A percentile compares a stretch with the other conserved stretches of the same genome.
Conservation (phyloP, 1,140 invertebrate genomes). For the Anadara kagoshimensis region DNA sequence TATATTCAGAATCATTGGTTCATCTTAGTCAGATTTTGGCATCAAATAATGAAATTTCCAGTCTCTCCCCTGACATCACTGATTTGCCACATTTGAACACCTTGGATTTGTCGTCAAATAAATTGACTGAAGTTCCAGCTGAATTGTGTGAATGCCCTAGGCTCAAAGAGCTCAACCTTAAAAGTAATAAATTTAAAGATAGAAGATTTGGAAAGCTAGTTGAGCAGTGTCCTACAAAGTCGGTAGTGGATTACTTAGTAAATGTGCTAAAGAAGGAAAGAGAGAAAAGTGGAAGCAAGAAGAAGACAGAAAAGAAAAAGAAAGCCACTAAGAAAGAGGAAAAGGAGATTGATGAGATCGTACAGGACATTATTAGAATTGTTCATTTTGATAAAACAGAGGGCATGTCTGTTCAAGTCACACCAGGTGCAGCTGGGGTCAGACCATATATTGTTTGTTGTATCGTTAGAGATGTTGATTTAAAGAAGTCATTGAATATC, state of each 20-base stretch:
- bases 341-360: slow-evolving; percentile 51
- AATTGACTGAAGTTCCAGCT: slow-evolving; percentile 78
- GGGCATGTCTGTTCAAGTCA: slow-evolving; percentile 76
- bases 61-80: slow-evolving; percentile 78
- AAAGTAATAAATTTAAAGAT: slow-evolving; percentile 83
- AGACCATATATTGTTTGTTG: slow-evolving; percentile 84
- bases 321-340: slow-evolving; percentile 49
- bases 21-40: slow-evolving; percentile 82
- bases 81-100: slow-evolving; percentile 80
- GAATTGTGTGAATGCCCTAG: slow-evolving; percentile 81
- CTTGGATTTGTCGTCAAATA: slow-evolving; percentile 83
- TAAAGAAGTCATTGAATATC: slow-evolving; percentile 76
- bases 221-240: slow-evolving; percentile 68
- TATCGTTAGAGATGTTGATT: slow-evolving; percentile 80
- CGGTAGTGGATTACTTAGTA: slow-evolving; percentile 66
- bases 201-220: slow-evolving; percentile 82
- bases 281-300: slow-evolving; percentile 69
- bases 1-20: slow-evolving; percentile 78
- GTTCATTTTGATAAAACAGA: slow-evolving; percentile 77
- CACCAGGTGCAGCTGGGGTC: slow-evolving; percentile 77
- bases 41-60: slow-evolving; percentile 80
- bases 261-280: slow-evolving; percentile 71
- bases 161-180: slow-evolving; percentile 80
- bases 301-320: slow-evolving; percentile 60
- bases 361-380: slow-evolving; percentile 72